Percentiles rank a stretch among this genome's conserved stretches.
These are phyloP conservation scores for Salvelinus namaycush DNA, from an alignment of 2,113 vertebrate genomes.

Conservation along the genomic window DNA sequence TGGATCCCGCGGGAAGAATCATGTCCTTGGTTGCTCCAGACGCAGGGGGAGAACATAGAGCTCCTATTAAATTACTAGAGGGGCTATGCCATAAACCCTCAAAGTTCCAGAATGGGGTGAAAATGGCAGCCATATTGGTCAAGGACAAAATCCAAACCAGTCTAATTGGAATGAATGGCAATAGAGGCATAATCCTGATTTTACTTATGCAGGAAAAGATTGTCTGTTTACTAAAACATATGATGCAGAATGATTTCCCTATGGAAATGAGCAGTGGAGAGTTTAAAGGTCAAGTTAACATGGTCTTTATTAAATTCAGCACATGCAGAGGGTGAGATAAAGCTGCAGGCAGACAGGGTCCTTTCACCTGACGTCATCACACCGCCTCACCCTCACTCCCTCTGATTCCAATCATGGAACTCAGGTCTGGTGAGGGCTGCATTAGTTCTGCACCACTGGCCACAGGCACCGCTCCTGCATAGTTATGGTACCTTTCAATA, in stretches of 20 bases:
- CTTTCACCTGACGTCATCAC: neutral
- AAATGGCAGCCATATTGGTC: too few relatives aligned
- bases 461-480: neutral
- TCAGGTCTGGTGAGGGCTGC: neutral
- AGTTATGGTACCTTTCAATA: neutral
- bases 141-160: neutral
- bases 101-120: too few relatives aligned
- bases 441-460: constrained; percentile 1
- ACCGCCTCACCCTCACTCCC: neutral
- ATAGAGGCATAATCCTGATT: neutral
- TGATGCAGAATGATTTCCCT: too few relatives aligned
- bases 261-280: too few relatives aligned
- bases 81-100: too few relatives aligned
- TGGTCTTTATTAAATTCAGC: too few relatives aligned
- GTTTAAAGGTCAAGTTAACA: too few relatives aligned
- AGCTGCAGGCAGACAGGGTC: neutral
- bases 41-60: too few relatives aligned
- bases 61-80: too few relatives aligned
- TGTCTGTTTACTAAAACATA: neutral
- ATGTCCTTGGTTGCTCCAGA: too few relatives aligned
- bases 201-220: neutral
- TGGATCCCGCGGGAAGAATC: too few relatives aligned
- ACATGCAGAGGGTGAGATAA: too few relatives aligned
- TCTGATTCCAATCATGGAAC: neutral
- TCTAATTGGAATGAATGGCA: neutral